A percentile compares a stretch with the other conserved stretches of the same genome.
phyloP scores from a whole-genome alignment of 2,113 vertebrate genomes.

The Apus apus region DNA sequence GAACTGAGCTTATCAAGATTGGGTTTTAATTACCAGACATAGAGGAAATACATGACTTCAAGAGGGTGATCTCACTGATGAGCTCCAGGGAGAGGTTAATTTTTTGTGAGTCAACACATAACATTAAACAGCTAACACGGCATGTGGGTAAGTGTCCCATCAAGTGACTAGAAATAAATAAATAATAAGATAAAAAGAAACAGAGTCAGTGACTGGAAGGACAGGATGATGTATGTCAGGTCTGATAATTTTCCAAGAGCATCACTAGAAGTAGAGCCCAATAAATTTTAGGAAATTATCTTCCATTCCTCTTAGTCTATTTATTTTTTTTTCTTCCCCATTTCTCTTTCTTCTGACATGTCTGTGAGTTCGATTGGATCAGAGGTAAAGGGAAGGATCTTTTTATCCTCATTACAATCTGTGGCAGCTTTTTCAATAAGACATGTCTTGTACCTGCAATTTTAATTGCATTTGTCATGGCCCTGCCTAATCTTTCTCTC shows the following conservation, averaged over 20 bases:
- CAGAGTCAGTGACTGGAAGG: not conserved
- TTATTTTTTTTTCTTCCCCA: fast-evolving
- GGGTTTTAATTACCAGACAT: not conserved
- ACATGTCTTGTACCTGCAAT: not conserved
- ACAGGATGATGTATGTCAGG: not conserved
- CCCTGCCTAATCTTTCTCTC: not conserved
- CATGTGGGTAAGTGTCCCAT: not conserved
- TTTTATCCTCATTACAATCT: not conserved
- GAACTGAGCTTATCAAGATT: not conserved
- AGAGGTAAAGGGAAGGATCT: not conserved
- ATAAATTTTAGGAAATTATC: not conserved
- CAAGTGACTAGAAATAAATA: not conserved
- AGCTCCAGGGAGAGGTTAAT: not conserved
- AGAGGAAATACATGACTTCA: not conserved
- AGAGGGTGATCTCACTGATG: not conserved
- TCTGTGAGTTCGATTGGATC: not conserved
- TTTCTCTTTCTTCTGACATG: fast-evolving
- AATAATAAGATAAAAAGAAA: not conserved
- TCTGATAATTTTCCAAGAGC: not conserved
- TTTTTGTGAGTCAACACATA: not conserved
- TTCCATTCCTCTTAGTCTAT: not conserved
- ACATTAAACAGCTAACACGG: not conserved
- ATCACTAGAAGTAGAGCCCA: not conserved
- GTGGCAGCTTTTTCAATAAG: not conserved
- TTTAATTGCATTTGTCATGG: not conserved